Conservation (phyloP, 2,797 vertebrate species). For the Coregonus suidteri region DNA sequence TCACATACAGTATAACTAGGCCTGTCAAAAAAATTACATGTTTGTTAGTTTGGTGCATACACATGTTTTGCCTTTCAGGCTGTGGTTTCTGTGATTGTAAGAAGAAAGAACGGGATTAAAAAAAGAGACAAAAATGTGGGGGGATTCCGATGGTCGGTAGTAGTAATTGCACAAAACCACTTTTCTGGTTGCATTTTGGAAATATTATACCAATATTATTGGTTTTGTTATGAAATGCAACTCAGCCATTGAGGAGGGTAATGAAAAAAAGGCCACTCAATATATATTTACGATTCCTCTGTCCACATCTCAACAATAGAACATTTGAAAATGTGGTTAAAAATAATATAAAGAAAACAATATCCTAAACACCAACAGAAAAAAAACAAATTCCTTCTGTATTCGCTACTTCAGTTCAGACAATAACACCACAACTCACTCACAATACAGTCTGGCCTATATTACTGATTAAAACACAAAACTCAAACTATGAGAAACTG, state of each 20-base stretch:
- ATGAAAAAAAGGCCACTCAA: constrained; percentile 23
- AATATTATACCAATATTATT: constrained; percentile 21
- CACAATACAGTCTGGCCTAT: not conserved
- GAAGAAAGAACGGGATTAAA: constrained; percentile 51
- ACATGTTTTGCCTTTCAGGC: constrained; percentile 18
- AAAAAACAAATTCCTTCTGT: constrained; percentile 12
- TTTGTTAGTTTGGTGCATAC: not conserved
- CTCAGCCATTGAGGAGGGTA: constrained; percentile 40
- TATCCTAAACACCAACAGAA: constrained; percentile 1
- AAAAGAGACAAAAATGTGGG: constrained; percentile 41
- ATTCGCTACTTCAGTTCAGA: too few relatives aligned
- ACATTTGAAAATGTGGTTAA: constrained; percentile 16
- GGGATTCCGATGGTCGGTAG: constrained; percentile 48
- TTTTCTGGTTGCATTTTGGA: constrained; percentile 50
- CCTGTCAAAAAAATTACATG: constrained; percentile 4
- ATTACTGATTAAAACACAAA: not conserved
- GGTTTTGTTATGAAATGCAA: constrained; percentile 54
- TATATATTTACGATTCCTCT: constrained; percentile 36
- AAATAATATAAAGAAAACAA: not conserved
- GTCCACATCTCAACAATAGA: constrained; percentile 20
- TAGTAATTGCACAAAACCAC: constrained; percentile 48
- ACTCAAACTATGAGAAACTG: not conserved
- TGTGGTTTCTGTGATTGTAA: constrained; percentile 33
- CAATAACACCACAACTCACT: not conserved
- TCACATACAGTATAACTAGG: not conserved